Evolutionary conservation across 2,113 vertebrate genomes (phyloP).

Genomic region (Enhydra lutris): DNA sequence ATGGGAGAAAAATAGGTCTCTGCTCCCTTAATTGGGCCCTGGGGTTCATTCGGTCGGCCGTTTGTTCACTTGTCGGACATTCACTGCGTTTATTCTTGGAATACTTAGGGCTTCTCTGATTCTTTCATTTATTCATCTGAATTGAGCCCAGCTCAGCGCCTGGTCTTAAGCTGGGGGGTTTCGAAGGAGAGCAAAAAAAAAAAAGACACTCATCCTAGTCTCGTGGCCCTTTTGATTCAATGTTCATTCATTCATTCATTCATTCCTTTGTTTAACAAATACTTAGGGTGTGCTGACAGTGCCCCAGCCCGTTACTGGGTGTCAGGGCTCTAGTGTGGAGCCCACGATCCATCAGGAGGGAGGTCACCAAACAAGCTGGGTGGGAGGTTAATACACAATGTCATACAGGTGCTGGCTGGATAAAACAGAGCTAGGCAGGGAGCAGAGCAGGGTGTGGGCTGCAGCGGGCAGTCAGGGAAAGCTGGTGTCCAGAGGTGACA

Average conservation of each 20-base stretch:
- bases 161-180: neutral
- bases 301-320: neutral
- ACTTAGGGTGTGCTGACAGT: rapidly evolving
- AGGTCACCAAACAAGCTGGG: neutral
- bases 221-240: neutral
- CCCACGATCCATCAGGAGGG: neutral
- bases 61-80: slow-evolving; percentile 4
- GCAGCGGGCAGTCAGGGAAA: neutral
- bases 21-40: slow-evolving; percentile 51
- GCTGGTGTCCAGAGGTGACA: neutral
- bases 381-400: neutral
- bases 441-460: neutral
- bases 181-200: neutral
- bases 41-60: neutral
- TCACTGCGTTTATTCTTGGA: slow-evolving; percentile 17
- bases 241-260: neutral
- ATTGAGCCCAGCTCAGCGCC: neutral
- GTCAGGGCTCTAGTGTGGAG: neutral
- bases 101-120: slow-evolving; percentile 27
- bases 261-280: neutral
- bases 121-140: slow-evolving; percentile 15
- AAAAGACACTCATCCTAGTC: neutral
- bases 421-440: neutral
- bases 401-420: neutral
- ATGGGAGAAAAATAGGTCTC: neutral